Evolutionary conservation across 2,797 vertebrate species (phyloP).

Genomic region (Trichosurus vulpecula): DNA sequence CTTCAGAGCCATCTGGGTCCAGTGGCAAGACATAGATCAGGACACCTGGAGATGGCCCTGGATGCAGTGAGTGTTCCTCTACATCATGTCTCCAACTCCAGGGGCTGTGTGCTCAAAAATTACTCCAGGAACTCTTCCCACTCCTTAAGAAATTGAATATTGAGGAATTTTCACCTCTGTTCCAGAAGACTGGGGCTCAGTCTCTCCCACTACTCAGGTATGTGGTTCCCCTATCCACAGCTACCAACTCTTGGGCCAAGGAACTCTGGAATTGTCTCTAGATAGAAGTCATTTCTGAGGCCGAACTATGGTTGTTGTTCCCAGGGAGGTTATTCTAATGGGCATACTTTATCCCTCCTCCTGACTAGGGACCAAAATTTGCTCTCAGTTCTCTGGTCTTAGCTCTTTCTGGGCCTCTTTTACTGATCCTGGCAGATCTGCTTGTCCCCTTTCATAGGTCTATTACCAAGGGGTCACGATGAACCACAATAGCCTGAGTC

Average conservation of each 20-base stretch:
- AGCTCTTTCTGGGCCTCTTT: neutral
- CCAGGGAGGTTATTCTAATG: neutral
- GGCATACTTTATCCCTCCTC: neutral
- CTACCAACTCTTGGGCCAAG: neutral
- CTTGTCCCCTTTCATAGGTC: neutral
- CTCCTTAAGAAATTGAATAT: neutral
- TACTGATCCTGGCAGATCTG: neutral
- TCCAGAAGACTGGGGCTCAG: neutral
- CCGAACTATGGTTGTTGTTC: neutral
- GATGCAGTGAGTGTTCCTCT: neutral
- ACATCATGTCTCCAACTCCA: neutral
- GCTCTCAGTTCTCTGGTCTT: neutral
- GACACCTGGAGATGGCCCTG: no score
- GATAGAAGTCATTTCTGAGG: neutral
- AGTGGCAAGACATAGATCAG: no score
- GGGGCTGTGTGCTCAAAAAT: neutral
- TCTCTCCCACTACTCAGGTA: neutral
- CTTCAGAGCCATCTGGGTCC: no score
- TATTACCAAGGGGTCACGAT: neutral
- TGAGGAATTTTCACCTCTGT: neutral
- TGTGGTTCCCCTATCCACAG: neutral
- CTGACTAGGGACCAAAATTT: neutral
- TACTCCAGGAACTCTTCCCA: neutral
- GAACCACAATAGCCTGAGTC: neutral
- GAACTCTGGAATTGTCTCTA: neutral